Percentiles rank a stretch among this genome's conserved stretches.
Conservation (phyloP, 2,888 invertebrate genomes). For the Cosmia pyralina region DNA sequence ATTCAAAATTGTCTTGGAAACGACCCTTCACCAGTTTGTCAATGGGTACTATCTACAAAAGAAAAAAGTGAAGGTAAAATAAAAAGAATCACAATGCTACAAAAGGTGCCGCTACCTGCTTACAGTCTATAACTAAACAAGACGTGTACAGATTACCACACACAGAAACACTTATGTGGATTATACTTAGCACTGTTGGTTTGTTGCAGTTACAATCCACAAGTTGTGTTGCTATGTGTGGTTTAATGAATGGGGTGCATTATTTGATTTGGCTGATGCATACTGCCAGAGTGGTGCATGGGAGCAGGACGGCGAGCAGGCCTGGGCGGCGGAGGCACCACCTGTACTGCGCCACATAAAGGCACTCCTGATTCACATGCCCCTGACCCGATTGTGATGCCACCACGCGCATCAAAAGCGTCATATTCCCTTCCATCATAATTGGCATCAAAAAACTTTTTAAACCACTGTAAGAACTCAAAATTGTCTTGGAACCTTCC, state of each 20-base stretch:
- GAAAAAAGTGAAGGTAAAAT: slow-evolving; percentile 83
- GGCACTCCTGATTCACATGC: slow-evolving; percentile 89
- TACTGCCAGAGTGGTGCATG: slow-evolving; percentile 84
- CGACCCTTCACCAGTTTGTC: slow-evolving; percentile 99
- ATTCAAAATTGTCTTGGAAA: slow-evolving; percentile 99
- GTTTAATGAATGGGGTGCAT: slow-evolving; percentile 67
- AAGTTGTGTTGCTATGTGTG: slow-evolving; percentile 72
- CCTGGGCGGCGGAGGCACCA: slow-evolving; percentile 70
- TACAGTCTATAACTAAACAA: slow-evolving; percentile 58
- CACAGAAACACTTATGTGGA: slow-evolving; percentile 65
- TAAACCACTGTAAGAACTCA: slow-evolving; percentile 99
- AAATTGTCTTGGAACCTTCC: slow-evolving; percentile 99
- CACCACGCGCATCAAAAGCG: slow-evolving; percentile 96
- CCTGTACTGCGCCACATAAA: slow-evolving; percentile 75
- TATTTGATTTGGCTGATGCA: slow-evolving; percentile 74
- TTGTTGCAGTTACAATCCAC: slow-evolving; percentile 37
- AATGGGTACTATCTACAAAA: slow-evolving; percentile 96
- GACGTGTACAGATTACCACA: slow-evolving; percentile 63
- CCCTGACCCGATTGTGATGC: slow-evolving; percentile 94
- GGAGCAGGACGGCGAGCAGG: slow-evolving; percentile 73
- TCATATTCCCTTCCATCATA: slow-evolving; percentile 99
- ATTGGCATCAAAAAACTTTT: slow-evolving; percentile 99
- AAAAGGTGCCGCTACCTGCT: slow-evolving; percentile 75
- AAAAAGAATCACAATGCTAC: slow-evolving; percentile 77
- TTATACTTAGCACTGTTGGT: slow-evolving; percentile 33